phyloP scores from a whole-genome alignment of 1,140 invertebrate genomes.

The Conus ventricosus region DNA sequence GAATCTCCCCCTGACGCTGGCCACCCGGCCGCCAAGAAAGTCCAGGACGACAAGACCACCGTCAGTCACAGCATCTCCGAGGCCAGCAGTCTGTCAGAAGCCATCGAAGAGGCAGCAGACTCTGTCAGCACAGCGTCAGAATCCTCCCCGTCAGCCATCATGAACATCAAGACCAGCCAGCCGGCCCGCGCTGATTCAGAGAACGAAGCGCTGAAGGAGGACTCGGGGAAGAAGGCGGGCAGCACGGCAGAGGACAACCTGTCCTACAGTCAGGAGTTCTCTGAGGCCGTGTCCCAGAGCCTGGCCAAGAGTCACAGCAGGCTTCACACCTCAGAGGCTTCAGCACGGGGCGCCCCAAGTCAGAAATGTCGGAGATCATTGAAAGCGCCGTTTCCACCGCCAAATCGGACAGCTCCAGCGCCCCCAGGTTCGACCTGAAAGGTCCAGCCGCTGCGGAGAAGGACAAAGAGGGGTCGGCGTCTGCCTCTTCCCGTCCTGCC shows the following conservation, averaged over 20 bases:
- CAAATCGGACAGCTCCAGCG: conserved; percentile 14
- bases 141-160: not conserved
- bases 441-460: not conserved
- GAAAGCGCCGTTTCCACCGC: conserved; percentile 42
- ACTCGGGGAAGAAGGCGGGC: conserved; percentile 55
- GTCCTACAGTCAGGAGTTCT: conserved; percentile 59
- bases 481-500: not conserved
- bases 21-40: conserved; percentile 11
- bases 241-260: conserved; percentile 41
- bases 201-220: conserved; percentile 43
- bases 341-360: conserved; percentile 27
- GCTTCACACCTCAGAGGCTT: conserved; percentile 27
- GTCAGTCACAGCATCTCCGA: conserved; percentile 7
- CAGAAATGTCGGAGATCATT: conserved; percentile 52
- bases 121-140: conserved; percentile 30
- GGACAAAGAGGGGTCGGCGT: not conserved
- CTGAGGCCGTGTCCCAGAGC: conserved; percentile 43
- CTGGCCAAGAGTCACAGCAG: conserved; percentile 41
- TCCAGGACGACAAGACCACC: not conserved
- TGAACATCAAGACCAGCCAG: conserved; percentile 26
- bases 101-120: conserved; percentile 33
- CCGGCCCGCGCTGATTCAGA: conserved; percentile 54
- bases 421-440: conserved; percentile 36
- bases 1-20: conserved; percentile 59
- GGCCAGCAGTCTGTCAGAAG: conserved; percentile 17